Evolutionary conservation across 2,888 invertebrate genomes (phyloP), one percentile per base, ranked within the genome.

Genomic region (Mythimna impura): DNA sequence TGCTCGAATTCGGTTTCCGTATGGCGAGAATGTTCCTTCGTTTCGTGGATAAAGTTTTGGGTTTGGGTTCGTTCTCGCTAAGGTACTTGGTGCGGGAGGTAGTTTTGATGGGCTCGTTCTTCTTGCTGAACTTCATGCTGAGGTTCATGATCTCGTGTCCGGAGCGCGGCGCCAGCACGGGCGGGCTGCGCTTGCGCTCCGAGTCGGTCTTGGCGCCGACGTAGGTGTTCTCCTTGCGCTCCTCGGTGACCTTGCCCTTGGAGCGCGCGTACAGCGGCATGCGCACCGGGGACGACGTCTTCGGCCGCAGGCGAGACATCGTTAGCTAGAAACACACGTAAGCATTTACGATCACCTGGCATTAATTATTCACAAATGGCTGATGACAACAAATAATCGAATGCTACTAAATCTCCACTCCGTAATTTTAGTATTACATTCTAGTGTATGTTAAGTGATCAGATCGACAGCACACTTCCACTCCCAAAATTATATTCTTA

Each of bases 201-300:
- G 90, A 40, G 85, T 94, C 95, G 9, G 89, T 88, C 80, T 94
- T 94, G 60, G 93, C 94, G 63, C 93, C 94, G 22, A 86, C 91
- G 91, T 94, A 96, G 2, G 96, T 90, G 91, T 96, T 96, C 86
- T 96, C 96, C 77, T 96, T 96, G 74, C 96, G 92, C 72, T 96
- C 96, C 78, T 96, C 95, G 5, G 91, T 93, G 63, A 91, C 93
- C 73, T 95, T 96, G 9, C 86, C 91, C 77, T 95, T 96, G 67
- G 94, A 89, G 66, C 96, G 94, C 34, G 91, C 90, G 90, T 93
- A 96, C 36, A 94, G 89, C 55, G 94, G 95, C 84, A 86, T 89
- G 30, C 95, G 91, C 10, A 91, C 87, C 58, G 95, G 94, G 0
- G 95, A 95, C 60, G 89, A 85, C 36, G 93, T 91, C 88, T 95